Evolutionary conservation across 2,888 invertebrate genomes (phyloP), one percentile per base, ranked within the genome.

Genomic region (Acleris sparsana): DNA sequence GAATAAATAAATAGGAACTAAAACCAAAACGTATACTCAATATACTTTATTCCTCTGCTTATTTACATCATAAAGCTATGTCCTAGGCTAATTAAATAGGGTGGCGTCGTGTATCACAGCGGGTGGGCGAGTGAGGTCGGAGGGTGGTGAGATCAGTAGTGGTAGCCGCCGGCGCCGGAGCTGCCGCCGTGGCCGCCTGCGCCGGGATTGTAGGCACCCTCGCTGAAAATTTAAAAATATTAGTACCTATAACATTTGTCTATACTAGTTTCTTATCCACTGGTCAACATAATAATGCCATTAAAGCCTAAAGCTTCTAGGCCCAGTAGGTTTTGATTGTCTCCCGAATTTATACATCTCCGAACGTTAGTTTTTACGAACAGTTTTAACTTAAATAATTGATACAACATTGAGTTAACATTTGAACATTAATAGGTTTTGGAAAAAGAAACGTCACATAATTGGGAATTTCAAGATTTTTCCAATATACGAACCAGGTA

Each of bases 71-170:
- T 77, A 82, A 81, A 75, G 74, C 77, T 74, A 77, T 75, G 70
- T 74, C 75, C 76, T 82, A 79, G 82, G 80, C 84, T 85, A 82
- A 82, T 77, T 80, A 79, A 76, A 78, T 75, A 82, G 85, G 85
- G 82, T 81, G 78, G 75, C 73, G 76, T 83, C 77, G 85, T 85
- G 85, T 91, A 90, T 91, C 91, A 91, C 91, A 91, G 90, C 87
- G 81, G 62, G 48, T 66, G 46, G 70, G 39, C 71, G 65, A 72
- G 72, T 71, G 70, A 72, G 71, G 69, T 74, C 69, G 65, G 69
- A 70, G 7, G 55, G 39, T 18, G 55, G 43, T 82, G 85, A 87
- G 86, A 87, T 91, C 84, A 88, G 75, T 91, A 92, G 73, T 88
- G 90, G 79, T 91, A 91, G 64, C 90, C 70, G 49, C 68, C 66